phyloP scores from a whole-genome alignment of 2,888 invertebrate genomes.

The Macropis europaea region DNA sequence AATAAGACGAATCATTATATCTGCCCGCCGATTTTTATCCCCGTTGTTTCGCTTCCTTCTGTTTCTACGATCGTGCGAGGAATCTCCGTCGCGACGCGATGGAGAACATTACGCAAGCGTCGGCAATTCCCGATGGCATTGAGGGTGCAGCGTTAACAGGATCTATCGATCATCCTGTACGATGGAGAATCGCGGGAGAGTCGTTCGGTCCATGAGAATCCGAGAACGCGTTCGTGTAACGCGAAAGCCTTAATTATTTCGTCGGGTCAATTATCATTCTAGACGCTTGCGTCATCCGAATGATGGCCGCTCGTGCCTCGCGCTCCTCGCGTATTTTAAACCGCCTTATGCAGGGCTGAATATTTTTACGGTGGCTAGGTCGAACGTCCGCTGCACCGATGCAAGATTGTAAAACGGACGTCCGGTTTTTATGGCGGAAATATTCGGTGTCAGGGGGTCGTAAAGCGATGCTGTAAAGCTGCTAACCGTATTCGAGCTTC shows the following conservation, averaged over 20 bases:
- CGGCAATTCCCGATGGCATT: background rate
- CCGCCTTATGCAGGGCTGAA: background rate
- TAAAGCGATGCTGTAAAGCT: too few relatives aligned
- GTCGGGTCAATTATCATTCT: slow-evolving; percentile 34
- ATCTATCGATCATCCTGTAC: background rate
- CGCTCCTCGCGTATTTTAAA: slow-evolving; percentile 8
- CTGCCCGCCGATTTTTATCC: background rate
- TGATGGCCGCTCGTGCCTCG: background rate
- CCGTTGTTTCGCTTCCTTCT: background rate
- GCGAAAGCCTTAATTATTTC: slow-evolving; percentile 31
- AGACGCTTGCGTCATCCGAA: slow-evolving; percentile 38
- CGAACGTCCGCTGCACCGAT: too few relatives aligned
- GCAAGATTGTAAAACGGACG: too few relatives aligned
- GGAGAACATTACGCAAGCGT: background rate
- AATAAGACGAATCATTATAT: background rate
- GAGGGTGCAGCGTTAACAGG: background rate
- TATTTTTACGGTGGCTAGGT: background rate
- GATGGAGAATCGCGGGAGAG: too few relatives aligned
- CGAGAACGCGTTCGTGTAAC: background rate
- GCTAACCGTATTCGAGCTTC: too few relatives aligned
- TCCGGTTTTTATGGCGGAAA: too few relatives aligned
- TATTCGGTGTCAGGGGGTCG: too few relatives aligned
- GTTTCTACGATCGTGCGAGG: background rate
- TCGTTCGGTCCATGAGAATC: slow-evolving; percentile 25
- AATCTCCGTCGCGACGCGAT: background rate